These are phyloP conservation scores for Cynocephalus volans DNA, from an alignment of 2,113 vertebrate genomes.

Conservation along the genomic window DNA sequence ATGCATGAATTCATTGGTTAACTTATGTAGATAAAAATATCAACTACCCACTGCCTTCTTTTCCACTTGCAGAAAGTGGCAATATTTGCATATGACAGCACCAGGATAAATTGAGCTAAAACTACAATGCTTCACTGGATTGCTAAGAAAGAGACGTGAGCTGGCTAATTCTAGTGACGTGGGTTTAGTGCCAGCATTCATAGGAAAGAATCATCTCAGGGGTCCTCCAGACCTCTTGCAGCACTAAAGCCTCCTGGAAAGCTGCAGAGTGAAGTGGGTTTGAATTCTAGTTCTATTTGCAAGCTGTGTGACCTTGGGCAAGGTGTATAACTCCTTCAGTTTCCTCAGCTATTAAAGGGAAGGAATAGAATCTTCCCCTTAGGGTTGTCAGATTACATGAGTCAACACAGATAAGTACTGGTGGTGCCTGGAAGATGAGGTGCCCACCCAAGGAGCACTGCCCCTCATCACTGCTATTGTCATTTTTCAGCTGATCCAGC, in stretches of 20 bases:
- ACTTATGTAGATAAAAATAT: neutral
- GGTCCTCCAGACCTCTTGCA: neutral
- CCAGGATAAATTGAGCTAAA: neutral
- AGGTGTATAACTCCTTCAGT: neutral
- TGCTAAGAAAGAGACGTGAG: neutral
- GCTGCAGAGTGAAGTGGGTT: neutral
- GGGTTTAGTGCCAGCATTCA: neutral
- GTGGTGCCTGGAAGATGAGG: fast-evolving
- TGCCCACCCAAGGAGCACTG: too few species aligned
- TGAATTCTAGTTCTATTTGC: neutral
- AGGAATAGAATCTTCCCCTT: neutral
- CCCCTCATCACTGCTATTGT: neutral
- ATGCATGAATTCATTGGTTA: neutral
- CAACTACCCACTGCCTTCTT: neutral
- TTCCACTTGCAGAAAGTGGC: neutral
- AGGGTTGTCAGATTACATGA: neutral
- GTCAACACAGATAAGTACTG: neutral
- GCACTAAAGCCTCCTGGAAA: neutral
- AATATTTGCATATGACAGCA: neutral
- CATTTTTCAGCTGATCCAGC: neutral
- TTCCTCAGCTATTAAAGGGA: neutral
- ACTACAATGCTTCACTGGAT: neutral
- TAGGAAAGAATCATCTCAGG: neutral
- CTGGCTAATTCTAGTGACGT: neutral
- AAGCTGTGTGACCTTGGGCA: neutral